Evolutionary conservation across 2,888 invertebrate genomes (phyloP), one percentile per base, ranked within the genome.

Genomic region (Caenorhabditis sp.): DNA sequence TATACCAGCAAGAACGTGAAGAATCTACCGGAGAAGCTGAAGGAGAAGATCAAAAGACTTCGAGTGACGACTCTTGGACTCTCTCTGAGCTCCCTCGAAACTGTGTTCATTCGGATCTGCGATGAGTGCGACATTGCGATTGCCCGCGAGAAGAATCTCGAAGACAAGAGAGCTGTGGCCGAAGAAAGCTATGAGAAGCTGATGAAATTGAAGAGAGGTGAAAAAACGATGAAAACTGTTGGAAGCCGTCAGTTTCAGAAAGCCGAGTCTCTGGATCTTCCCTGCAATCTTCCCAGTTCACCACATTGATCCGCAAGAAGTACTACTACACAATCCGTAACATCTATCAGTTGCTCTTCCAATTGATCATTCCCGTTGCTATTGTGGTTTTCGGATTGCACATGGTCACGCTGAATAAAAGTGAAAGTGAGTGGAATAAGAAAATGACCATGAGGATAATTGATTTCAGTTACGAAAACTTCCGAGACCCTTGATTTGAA

Each of bases 51-150:
- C 32, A 41, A 52, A 15, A 52, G 41, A 11, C 13, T 62, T 7
- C 27, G 20, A 30, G 45, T 73, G 5, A 43, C 45, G 20, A 74
- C 59, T 8, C 85, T 86, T 35, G 85, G 86, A 17, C 46, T 85
- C 8, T 80, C 79, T 22, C 39, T 86, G 41, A 85, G 83, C 68
- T 82, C 81, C 6, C 62, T 85, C 20, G 85, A 85, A 43, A 83
- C 85, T 27, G 72, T 73, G 11, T 61, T 61, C 26, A 61, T 61
- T 26, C 35, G 48, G 2, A 61, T 61, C n/a, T 46, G 61, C 37
- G 61, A 61, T 37, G 61, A 61, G 15, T 61, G 61, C 48, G 61
- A 61, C 37, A 22, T 35, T 11, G 58, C 46, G 2, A 59, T 59
- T 46, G 27, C 58, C 3, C 35, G 46, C 22, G 32, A 59, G 7